Evolutionary conservation across 2,797 vertebrate species (phyloP).

Genomic region (Notolabrus celidotus): DNA sequence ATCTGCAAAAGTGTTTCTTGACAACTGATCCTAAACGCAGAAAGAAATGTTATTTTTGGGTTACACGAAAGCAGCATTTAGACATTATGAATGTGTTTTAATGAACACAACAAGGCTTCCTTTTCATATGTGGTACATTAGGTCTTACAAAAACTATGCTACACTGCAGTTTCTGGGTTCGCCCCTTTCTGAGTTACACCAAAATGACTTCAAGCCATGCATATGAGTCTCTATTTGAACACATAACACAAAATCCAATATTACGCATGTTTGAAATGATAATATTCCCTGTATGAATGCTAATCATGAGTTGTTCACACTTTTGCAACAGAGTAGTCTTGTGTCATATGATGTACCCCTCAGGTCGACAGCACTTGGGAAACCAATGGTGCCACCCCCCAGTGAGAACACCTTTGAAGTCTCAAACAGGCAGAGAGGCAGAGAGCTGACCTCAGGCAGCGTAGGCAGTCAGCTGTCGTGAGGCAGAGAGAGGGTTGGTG

Average conservation of each 20-base stretch:
- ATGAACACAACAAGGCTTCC: too few relatives aligned
- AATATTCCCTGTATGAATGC: not conserved
- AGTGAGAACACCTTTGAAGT: conserved; percentile 71
- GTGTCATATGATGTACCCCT: conserved; percentile 16
- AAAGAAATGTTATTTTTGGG: too few relatives aligned
- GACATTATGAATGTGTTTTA: too few relatives aligned
- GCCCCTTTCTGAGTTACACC: not conserved
- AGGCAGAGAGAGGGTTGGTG: conserved; percentile 4
- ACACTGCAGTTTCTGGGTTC: not conserved
- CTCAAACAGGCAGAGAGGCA: conserved; percentile 2
- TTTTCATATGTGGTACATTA: too few relatives aligned
- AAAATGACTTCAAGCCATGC: not conserved
- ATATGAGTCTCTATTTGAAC: not conserved
- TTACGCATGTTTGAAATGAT: not conserved
- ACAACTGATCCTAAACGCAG: too few relatives aligned
- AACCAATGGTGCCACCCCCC: conserved; percentile 24
- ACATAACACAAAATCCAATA: not conserved
- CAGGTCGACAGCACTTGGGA: conserved; percentile 20
- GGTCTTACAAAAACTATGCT: too few relatives aligned
- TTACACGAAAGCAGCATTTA: too few relatives aligned
- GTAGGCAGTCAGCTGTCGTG: conserved; percentile 2
- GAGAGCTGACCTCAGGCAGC: conserved; percentile 26
- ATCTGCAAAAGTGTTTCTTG: too few relatives aligned
- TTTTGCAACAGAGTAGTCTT: not conserved
- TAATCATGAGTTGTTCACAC: not conserved